phyloP scores from a whole-genome alignment of 2,888 invertebrate species.

The Drosophila imparisetae region DNA sequence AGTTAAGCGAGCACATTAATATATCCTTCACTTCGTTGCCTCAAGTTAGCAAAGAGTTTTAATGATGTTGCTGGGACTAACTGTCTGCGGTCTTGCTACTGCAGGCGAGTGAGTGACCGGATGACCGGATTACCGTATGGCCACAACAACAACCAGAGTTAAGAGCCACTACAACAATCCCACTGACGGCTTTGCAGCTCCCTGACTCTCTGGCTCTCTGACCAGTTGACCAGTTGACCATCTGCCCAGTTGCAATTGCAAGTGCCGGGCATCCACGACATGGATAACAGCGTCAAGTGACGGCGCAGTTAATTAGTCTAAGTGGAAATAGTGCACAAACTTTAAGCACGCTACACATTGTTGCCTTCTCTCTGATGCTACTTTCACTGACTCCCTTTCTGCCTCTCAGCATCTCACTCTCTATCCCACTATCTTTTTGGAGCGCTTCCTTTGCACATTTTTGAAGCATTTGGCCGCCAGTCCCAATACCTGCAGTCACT shows the following conservation, averaged over 20 bases:
- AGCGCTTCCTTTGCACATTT: conserved; percentile 19
- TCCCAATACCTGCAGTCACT: conserved; percentile 25
- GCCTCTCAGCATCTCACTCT: conserved; percentile 1
- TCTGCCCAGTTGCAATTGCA: conserved; percentile 12
- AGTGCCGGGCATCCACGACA: conserved; percentile 30
- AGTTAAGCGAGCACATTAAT: conserved; percentile 63
- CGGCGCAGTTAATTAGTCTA: conserved; percentile 79
- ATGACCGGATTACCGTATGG: conserved; percentile 61
- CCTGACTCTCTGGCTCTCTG: conserved; percentile 1
- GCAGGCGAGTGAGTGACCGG: conserved; percentile 57
- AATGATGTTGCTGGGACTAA: conserved; percentile 64
- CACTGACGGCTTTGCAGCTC: conserved; percentile 26
- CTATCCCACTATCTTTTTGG: background rate
- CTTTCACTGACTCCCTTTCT: conserved; percentile 18
- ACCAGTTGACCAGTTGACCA: conserved; percentile 9
- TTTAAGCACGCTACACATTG: conserved; percentile 60
- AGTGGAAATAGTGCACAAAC: conserved; percentile 78
- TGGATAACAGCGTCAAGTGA: conserved; percentile 70
- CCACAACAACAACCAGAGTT: conserved; percentile 53
- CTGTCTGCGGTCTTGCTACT: conserved; percentile 56
- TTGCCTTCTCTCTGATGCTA: conserved; percentile 36
- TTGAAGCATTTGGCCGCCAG: conserved; percentile 19
- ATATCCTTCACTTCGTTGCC: conserved; percentile 3
- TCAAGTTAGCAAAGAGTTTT: conserved; percentile 53
- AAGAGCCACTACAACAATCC: conserved; percentile 18